Base-by-base conservation (phyloP, 23 tunicate species). In the Styela clava region DNA sequence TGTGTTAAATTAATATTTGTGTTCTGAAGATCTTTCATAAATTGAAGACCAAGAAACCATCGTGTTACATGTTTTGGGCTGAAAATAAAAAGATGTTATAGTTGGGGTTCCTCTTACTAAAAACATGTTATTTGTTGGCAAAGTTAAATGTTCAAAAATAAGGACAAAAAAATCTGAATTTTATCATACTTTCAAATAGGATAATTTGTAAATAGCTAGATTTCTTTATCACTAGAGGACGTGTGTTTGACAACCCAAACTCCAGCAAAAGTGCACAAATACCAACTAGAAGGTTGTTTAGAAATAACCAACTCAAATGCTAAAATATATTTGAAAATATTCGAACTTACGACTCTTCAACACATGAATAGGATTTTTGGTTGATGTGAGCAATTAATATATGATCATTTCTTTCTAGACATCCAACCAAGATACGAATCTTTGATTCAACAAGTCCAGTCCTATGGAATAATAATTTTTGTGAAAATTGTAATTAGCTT, bases 401-500 rank as follows among this genome's bases (percentile, higher is more conserved):
- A 74, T 93, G 81, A 63, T 94, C 98, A 62, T 89, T 94, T 35
- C 87, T 78, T 68, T 94, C 98, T 78, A 94, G 62, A 36, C 78
- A 85, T 27, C 88, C 88, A 30, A 89, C 95, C 5, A 94, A 70
- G 2, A 85, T 88, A 9, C 98, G 88, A 56, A 94, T 89, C 63
- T 94, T 94, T 33, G 98, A 94, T 69, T 94, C 98, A 0, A 94
- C 98, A 25, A 88, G 79, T 1, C 98, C 98, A 69, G 85, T 94
- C 98, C 98, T 94, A 68, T 2, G 34, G 36, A 37, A 29, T 7
- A 34, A 62, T 36, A 23, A 28, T 56, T 23, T 51, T 16, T 22
- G 23, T 16, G 27, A 25, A 22, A 62, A 9, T 16, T 7, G 24
- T 52, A 28, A 28, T 56, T 78, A 21, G 32, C 82, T 16, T 33